phyloP scores from a whole-genome alignment of 2,888 invertebrate genomes.

The Neoitamus cyanurus region DNA sequence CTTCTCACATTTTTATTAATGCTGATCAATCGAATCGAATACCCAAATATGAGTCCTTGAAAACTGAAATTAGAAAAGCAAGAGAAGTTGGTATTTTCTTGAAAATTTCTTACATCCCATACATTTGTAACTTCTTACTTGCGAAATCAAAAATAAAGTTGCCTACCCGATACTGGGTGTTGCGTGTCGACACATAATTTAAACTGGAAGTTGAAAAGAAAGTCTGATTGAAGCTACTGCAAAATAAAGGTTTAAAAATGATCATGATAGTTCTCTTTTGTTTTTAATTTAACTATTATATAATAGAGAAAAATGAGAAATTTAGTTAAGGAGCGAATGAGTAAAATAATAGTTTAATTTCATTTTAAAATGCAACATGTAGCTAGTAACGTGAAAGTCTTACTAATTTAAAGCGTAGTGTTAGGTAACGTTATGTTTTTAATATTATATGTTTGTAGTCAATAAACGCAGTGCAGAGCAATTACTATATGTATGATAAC shows the following conservation, averaged over 20 bases:
- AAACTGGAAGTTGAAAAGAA: neutral
- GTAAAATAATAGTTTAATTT: neutral
- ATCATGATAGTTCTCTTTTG: neutral
- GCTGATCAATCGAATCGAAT: neutral
- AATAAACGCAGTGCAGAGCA: conserved; percentile 4
- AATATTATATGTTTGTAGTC: conserved; percentile 8
- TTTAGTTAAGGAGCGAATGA: neutral
- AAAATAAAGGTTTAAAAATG: neutral
- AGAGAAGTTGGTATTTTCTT: neutral
- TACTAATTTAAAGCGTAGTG: conserved; percentile 19
- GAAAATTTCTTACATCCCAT: neutral
- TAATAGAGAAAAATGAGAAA: neutral
- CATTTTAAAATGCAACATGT: neutral
- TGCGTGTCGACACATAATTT: neutral
- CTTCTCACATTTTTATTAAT: neutral
- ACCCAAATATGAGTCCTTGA: too few relatives aligned
- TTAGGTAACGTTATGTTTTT: conserved; percentile 14
- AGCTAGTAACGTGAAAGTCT: neutral
- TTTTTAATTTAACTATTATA: too few relatives aligned
- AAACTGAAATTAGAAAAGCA: too few relatives aligned
- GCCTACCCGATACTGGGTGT: neutral
- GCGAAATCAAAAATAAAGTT: neutral
- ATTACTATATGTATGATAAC: neutral
- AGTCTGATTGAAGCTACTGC: conserved; percentile 11
- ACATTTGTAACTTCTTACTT: neutral